These are phyloP conservation scores for Lapara coniferarum DNA, from an alignment of 2,888 invertebrate genomes.

Conservation along the genomic window DNA sequence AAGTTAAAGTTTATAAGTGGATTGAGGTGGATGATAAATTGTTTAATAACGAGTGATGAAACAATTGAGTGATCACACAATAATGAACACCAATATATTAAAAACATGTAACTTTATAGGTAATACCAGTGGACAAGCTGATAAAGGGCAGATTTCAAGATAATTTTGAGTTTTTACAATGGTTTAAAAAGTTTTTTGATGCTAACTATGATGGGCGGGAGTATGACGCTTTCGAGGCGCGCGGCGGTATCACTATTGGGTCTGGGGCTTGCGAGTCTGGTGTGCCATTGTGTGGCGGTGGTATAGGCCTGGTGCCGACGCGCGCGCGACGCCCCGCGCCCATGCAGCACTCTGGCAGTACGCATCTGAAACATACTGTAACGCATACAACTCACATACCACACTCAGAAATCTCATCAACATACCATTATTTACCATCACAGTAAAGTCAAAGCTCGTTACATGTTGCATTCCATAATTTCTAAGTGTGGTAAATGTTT, in stretches of 20 bases:
- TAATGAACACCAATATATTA: not conserved
- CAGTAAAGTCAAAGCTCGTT: conserved; percentile 28
- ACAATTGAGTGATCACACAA: not conserved
- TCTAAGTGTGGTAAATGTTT: conserved; percentile 48
- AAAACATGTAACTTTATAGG: conserved; percentile 84
- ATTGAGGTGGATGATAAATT: conserved; percentile 1
- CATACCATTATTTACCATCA: conserved; percentile 31
- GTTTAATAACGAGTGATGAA: conserved; percentile 15
- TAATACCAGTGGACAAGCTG: conserved; percentile 99
- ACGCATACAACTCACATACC: conserved; percentile 44
- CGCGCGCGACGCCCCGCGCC: conserved; percentile 54
- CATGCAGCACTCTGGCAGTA: conserved; percentile 72
- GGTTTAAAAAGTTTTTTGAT: conserved; percentile 99
- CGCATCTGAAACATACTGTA: conserved; percentile 55
- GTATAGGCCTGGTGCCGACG: conserved; percentile 49
- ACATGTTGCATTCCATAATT: conserved; percentile 33
- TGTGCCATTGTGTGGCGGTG: conserved; percentile 69
- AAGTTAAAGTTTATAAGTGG: not conserved
- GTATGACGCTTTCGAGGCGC: conserved; percentile 95
- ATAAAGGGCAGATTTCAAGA: conserved; percentile 99
- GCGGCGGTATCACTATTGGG: conserved; percentile 92
- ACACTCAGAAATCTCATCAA: conserved; percentile 51
- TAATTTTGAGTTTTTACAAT: conserved; percentile 99
- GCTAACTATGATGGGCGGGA: conserved; percentile 99
- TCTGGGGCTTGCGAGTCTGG: conserved; percentile 84